phyloP scores from a whole-genome alignment of 1,140 invertebrate species.

The Ericerus pela region DNA sequence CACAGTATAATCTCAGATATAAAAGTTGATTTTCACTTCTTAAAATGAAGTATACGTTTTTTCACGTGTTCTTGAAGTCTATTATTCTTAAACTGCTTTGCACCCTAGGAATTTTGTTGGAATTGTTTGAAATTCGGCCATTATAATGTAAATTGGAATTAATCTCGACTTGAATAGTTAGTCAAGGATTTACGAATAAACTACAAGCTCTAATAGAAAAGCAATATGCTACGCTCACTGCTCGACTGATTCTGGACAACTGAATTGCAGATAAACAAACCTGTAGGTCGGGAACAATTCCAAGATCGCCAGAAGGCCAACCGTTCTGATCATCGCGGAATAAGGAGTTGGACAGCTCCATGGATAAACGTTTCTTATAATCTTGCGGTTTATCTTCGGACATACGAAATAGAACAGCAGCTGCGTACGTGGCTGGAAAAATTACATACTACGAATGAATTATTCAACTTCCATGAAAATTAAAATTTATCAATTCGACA shows the following conservation, averaged over 20 bases:
- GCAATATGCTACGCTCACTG: neutral
- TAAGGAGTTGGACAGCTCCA: constrained; percentile 87
- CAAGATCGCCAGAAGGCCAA: constrained; percentile 61
- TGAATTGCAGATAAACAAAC: constrained; percentile 35
- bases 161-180: neutral
- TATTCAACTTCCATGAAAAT: too few species aligned
- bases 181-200: constrained; percentile 3
- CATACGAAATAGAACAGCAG: constrained; percentile 92
- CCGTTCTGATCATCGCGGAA: constrained; percentile 70
- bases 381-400: constrained; percentile 96
- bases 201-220: neutral
- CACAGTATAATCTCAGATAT: too few species aligned
- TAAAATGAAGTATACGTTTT: too few species aligned
- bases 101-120: neutral
- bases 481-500: too few species aligned
- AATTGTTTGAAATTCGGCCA: neutral
- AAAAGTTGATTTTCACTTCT: too few species aligned
- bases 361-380: constrained; percentile 89
- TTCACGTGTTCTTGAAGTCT: too few species aligned
- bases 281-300: constrained; percentile 73
- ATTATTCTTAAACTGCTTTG: neutral
- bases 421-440: constrained; percentile 80
- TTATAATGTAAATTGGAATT: neutral
- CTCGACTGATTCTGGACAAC: neutral
- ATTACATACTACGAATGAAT: too few species aligned